Base-by-base conservation (phyloP, 2,113 vertebrate species). In the Calidris pygmaea region DNA sequence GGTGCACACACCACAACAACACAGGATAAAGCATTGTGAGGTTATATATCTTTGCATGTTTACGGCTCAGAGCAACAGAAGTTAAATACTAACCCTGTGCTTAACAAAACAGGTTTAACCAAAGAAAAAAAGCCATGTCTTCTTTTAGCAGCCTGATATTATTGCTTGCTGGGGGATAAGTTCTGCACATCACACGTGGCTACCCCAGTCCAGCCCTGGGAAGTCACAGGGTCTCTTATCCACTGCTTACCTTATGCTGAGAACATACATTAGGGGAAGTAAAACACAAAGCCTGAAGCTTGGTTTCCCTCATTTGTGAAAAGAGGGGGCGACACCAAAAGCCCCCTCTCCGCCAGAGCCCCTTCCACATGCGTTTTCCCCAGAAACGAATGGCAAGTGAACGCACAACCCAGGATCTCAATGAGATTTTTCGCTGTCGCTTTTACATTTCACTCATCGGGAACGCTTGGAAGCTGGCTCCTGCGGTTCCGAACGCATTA, bases 161-260 rank as follows among this genome's bases (percentile, higher is more conserved):
- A 7, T 2, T 3, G 19, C 65, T 45, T 0, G 6, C 60, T 60
- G 11, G 15, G 13, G 47, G 71, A 12, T 19, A 13, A 39, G 37
- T 4, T 29, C 6, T 20, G 43, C 41, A 8, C 1, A 0, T 56
- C 55, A 5, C 62, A 24, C 14, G 5, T 2, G 0, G 32, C 39
- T 45, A 43, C 50, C 23, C 22, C 2, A 6, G 17, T 5, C n/a
- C 16, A 5, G 22, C 1, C 6, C 34, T 1, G 15, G 45, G 60
- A 59, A n/a, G 5, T 26, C 67, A n/a, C 3, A 32, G 3, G 2
- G 14, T 20, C 72, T 30, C 58, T 37, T 4, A 2, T 12, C 6
- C 12, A 2, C 45, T 27, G 22, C 17, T 35, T 14, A 21, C 55
- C 26, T 10, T 10, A n/a, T 45, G 29, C 6, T 30, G 32, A 21